Conservation (phyloP, 2,113 vertebrate species). For the Malurus alboscapulatus region DNA sequence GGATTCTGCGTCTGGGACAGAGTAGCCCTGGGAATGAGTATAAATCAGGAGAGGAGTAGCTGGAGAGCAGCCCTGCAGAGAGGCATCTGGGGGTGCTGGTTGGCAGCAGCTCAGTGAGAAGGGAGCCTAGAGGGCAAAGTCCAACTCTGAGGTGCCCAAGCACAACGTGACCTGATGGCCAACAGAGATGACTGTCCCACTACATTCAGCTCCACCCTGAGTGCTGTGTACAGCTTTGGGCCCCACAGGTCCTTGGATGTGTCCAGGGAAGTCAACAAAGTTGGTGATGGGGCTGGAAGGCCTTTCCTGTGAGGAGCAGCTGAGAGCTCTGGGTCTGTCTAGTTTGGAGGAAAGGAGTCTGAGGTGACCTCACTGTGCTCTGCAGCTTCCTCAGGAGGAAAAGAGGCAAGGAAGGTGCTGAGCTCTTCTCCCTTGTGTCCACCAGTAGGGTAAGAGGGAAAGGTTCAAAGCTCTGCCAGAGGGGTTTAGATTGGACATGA, state of each 20-base stretch:
- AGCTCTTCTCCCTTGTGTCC: background rate
- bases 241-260: accelerated
- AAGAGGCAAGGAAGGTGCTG: background rate
- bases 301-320: accelerated
- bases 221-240: background rate
- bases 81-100: background rate
- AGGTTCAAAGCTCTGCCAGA: accelerated
- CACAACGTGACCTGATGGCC: accelerated
- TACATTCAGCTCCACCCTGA: background rate
- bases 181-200: accelerated
- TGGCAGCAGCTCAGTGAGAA: background rate
- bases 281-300: background rate
- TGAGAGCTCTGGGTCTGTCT: accelerated
- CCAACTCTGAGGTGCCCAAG: accelerated
- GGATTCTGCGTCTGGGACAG: background rate
- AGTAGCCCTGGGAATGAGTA: accelerated
- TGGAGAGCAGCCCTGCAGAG: background rate
- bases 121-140: background rate
- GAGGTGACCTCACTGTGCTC: background rate
- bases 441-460: accelerated
- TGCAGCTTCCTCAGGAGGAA: background rate
- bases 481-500: background rate
- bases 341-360: background rate
- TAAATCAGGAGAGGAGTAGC: accelerated
- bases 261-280: background rate